These are phyloP conservation scores for Macrobrachium nipponense DNA, from an alignment of 1,140 invertebrate genomes.

Conservation along the genomic window DNA sequence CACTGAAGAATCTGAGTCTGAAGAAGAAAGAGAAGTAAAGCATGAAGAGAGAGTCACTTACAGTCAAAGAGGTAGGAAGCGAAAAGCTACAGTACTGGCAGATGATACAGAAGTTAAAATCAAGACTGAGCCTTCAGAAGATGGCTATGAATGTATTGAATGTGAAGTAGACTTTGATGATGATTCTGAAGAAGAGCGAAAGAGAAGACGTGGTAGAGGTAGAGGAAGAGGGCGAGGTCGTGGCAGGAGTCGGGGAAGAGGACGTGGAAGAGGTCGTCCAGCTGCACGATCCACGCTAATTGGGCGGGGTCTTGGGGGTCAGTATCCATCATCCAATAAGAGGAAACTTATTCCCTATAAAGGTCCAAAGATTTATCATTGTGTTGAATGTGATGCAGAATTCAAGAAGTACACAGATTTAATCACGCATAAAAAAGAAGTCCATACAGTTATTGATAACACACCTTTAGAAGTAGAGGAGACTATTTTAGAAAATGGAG, in stretches of 20 bases:
- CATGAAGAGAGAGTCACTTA: constrained; percentile 55
- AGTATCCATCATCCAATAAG: constrained; percentile 60
- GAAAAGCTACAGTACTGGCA: constrained; percentile 48
- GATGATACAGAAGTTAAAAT: constrained; percentile 59
- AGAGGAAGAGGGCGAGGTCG: constrained; percentile 53
- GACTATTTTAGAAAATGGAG: constrained; percentile 62
- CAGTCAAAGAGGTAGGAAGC: constrained; percentile 61
- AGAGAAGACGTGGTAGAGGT: constrained; percentile 44
- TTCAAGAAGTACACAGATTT: constrained; percentile 64
- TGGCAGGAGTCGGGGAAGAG: constrained; percentile 49
- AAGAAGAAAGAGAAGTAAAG: constrained; percentile 56
- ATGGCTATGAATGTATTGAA: constrained; percentile 60
- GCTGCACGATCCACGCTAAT: constrained; percentile 61
- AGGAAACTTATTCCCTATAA: constrained; percentile 46
- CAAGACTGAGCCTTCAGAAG: constrained; percentile 60
- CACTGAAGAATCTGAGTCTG: constrained; percentile 49
- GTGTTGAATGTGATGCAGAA: constrained; percentile 61
- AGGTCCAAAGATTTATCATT: constrained; percentile 63
- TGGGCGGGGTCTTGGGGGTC: constrained; percentile 61
- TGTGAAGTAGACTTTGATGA: constrained; percentile 57
- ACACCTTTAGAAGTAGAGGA: constrained; percentile 62
- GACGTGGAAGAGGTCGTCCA: constrained; percentile 51
- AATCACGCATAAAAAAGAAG: constrained; percentile 60
- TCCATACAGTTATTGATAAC: constrained; percentile 63
- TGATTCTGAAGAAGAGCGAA: constrained; percentile 58